These are phyloP conservation scores for Lymantria dispar DNA, from an alignment of 2,888 invertebrate genomes.

Conservation along the genomic window DNA sequence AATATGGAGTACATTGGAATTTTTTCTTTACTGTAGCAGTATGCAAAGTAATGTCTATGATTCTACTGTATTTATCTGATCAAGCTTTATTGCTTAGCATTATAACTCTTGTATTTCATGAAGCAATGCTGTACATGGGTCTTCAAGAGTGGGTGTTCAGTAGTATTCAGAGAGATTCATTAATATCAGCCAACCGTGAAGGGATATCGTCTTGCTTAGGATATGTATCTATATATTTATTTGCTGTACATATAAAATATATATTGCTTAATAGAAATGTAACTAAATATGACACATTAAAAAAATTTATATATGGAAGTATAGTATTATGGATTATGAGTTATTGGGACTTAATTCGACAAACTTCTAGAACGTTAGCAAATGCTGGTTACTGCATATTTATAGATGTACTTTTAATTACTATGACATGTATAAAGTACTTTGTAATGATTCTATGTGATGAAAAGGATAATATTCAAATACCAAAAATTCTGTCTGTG, in stretches of 20 bases:
- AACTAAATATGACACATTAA: conserved; percentile 33
- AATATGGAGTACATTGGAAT: conserved; percentile 99
- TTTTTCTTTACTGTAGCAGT: conserved; percentile 97
- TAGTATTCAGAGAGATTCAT: conserved; percentile 75
- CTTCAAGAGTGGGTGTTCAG: conserved; percentile 88
- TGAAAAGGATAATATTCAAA: conserved; percentile 28
- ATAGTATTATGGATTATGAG: conserved; percentile 66
- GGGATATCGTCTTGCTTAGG: conserved; percentile 94
- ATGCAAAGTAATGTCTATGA: conserved; percentile 88
- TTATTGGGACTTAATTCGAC: conserved; percentile 72
- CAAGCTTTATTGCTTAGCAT: conserved; percentile 81
- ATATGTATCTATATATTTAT: conserved; percentile 91
- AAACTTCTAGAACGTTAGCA: conserved; percentile 90
- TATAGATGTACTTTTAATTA: conserved; percentile 85
- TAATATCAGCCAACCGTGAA: conserved; percentile 94
- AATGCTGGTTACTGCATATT: conserved; percentile 92
- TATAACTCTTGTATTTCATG: conserved; percentile 83
- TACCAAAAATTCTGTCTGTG: conserved; percentile 84
- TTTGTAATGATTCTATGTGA: conserved; percentile 74
- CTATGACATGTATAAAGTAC: conserved; percentile 46
- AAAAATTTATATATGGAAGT: conserved; percentile 36
- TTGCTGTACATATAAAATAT: conserved; percentile 85
- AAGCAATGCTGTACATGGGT: conserved; percentile 83
- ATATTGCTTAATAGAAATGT: conserved; percentile 64
- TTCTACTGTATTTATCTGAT: conserved; percentile 80